Base-by-base conservation (phyloP, 2,888 invertebrate species). In the Zygothrica quintamaculata region DNA sequence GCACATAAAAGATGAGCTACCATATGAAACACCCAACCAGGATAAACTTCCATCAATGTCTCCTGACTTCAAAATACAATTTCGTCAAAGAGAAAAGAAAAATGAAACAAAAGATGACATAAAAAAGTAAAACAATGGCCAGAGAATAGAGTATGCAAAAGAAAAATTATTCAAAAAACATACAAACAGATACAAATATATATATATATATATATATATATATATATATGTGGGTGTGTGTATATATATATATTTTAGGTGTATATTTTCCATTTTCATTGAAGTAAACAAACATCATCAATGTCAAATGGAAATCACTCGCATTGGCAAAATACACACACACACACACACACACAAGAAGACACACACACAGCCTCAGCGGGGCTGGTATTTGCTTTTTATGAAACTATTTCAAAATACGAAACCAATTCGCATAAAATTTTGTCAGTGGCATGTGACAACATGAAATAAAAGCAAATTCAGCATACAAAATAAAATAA, bases 251-350 rank as follows among this genome's bases (percentile, higher is more conserved):
- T 51, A 56, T 67, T 62, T 77, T 4, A 4, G 26, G 26, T 69
- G 81, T 80, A 72, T 75, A 74, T 80, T 86, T 86, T 86, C 75
- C 76, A 87, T 88, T 87, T 86, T 87, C 80, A 78, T 68, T 76
- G 58, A 77, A 84, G 86, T 86, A 87, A 86, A 84, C 81, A 87
- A 88, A 88, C 86, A 85, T 88, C 88, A 87, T 88, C 87, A 87
- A 84, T 84, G 88, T 88, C 87, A 87, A 87, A 84, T 88, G 82
- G 75, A 84, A 88, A 87, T 84, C 84, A 84, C 72, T 77, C 82
- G 62, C 65, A 75, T 47, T 62, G 57, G 65, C 71, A 69, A 51
- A 26, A 46, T 29, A 16, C 31, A 13, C 37, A 31, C 15, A 18
- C 25, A 29, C 43, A 40, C 31, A 47, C 29, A 22, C 56, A 31